phyloP scores from a whole-genome alignment of 2,888 invertebrate species.

The Dicranocentrus wangi region DNA sequence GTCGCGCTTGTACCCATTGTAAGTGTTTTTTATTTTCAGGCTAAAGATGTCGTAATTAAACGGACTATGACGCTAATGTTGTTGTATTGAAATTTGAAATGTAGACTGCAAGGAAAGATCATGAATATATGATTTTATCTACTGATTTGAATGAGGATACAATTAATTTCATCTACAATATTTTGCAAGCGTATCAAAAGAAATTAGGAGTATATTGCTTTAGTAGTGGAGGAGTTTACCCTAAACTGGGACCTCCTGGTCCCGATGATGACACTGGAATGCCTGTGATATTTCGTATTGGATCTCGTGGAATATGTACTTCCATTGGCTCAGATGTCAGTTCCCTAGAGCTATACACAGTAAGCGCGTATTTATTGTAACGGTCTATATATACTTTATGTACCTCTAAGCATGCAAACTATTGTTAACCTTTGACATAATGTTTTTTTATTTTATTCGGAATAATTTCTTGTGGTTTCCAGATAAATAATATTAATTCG shows the following conservation, averaged over 20 bases:
- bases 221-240: conserved; percentile 75
- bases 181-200: conserved; percentile 73
- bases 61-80: neutral
- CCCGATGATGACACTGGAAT: conserved; percentile 71
- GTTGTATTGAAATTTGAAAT: conserved; percentile 13
- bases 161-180: conserved; percentile 74
- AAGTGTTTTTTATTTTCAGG: conserved; percentile 18
- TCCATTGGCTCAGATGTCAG: conserved; percentile 75
- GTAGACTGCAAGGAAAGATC: conserved; percentile 75
- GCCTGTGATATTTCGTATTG: conserved; percentile 75
- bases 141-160: conserved; percentile 74
- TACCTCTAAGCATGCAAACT: no score
- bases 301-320: conserved; percentile 75
- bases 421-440: no score
- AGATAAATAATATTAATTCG: conserved; percentile 72
- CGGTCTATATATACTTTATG: no score
- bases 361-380: no score
- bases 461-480: conserved; percentile 2
- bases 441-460: no score
- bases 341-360: conserved; percentile 75
- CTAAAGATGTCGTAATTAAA: neutral
- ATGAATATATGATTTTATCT: conserved; percentile 75
- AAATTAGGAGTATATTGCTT: conserved; percentile 74
- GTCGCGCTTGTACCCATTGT: conserved; percentile 75
- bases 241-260: conserved; percentile 66